These are phyloP conservation scores for Gavia stellata DNA, from an alignment of 2,113 vertebrate genomes.

Conservation along the genomic window DNA sequence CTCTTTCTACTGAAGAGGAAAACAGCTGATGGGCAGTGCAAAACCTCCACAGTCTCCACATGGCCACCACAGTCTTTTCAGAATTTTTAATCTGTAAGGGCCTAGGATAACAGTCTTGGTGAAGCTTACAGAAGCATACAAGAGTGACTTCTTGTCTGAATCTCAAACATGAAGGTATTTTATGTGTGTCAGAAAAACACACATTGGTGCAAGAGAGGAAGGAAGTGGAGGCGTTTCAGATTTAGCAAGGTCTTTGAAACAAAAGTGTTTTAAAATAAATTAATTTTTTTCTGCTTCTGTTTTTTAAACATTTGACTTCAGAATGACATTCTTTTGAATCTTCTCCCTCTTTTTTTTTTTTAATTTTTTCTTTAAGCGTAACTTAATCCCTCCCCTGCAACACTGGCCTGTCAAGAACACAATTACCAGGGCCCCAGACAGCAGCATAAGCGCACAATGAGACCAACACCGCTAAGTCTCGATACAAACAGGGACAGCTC, in stretches of 20 bases:
- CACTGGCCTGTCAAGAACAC: background rate
- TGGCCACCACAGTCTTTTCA: background rate
- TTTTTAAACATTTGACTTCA: background rate
- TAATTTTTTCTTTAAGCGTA: background rate
- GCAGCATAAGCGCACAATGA: accelerated
- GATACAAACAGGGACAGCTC: background rate
- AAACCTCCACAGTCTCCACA: background rate
- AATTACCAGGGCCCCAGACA: background rate
- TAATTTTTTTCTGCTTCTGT: background rate
- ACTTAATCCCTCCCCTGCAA: background rate
- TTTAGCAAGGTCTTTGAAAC: background rate
- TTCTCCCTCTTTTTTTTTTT: background rate
- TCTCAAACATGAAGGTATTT: background rate
- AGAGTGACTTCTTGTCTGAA: background rate
- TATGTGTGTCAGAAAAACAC: background rate
- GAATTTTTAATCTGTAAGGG: background rate
- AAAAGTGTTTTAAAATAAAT: accelerated
- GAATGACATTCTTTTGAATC: background rate
- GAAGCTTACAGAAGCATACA: background rate
- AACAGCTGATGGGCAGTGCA: background rate
- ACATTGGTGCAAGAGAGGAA: background rate
- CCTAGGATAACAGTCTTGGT: background rate
- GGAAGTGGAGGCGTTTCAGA: background rate
- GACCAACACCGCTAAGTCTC: background rate
- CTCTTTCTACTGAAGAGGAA: background rate